A percentile compares a stretch with the other conserved stretches of the same genome.
Conservation (phyloP, 1,140 invertebrate genomes). For the Brachionus koreanus region DNA sequence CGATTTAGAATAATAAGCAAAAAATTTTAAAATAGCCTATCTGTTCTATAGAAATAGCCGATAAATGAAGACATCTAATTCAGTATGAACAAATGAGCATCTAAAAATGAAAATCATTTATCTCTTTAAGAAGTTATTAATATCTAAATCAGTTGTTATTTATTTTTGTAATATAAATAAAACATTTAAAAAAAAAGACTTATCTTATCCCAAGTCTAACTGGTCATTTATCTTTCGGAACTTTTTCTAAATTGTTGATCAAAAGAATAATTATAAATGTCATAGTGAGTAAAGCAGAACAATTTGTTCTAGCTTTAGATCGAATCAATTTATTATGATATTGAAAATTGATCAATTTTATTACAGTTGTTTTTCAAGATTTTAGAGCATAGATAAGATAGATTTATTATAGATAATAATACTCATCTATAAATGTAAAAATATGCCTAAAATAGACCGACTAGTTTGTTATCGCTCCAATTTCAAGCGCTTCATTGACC, state of each 20-base stretch:
- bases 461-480: neutral
- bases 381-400: neutral
- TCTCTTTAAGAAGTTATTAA: slow-evolving; percentile 16
- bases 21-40: too few species aligned
- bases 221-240: slow-evolving; percentile 40
- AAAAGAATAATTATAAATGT: slow-evolving; percentile 36
- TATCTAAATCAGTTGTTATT: slow-evolving; percentile 34
- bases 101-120: neutral
- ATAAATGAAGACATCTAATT: neutral
- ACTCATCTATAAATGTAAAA: neutral
- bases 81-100: neutral
- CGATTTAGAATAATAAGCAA: too few species aligned
- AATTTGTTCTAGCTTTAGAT: neutral
- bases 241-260: slow-evolving; percentile 1
- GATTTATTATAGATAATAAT: slow-evolving; percentile 11
- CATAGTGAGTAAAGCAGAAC: slow-evolving; percentile 19
- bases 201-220: slow-evolving; percentile 14
- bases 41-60: neutral
- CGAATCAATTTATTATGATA: neutral
- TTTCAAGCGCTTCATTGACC: neutral
- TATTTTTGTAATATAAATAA: slow-evolving; percentile 21
- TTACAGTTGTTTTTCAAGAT: slow-evolving; percentile 5
- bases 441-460: neutral
- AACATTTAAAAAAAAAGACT: slow-evolving; percentile 6
- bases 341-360: slow-evolving; percentile 4